phyloP scores from a whole-genome alignment of 1,140 invertebrate species.

The Polypedilum vanderplanki region DNA sequence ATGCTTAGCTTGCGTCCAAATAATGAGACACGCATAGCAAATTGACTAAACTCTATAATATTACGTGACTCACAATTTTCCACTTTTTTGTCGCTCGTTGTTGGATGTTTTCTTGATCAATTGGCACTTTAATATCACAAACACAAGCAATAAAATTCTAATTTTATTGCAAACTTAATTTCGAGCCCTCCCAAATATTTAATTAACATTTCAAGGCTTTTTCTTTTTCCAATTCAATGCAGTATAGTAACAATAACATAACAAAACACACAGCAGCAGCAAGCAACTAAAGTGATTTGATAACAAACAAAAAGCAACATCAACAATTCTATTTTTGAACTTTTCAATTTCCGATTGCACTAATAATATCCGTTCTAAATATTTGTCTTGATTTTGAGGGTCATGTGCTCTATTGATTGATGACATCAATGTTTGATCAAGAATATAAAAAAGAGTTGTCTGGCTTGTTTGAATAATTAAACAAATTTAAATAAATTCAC shows the following conservation, averaged over 20 bases:
- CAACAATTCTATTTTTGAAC: not conserved
- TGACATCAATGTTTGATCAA: not conserved
- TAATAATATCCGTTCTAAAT: not conserved
- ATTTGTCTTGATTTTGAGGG: not conserved
- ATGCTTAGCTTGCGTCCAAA: slow-evolving; percentile 10
- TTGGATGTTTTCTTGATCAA: too few relatives aligned
- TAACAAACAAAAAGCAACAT: not conserved
- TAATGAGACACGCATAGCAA: slow-evolving; percentile 17
- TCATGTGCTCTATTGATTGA: not conserved
- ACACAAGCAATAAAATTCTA: slow-evolving; percentile 7
- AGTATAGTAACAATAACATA: not conserved
- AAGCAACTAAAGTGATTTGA: not conserved
- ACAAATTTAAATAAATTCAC: not conserved
- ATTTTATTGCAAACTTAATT: slow-evolving; percentile 8
- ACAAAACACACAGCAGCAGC: not conserved
- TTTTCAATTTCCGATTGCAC: slow-evolving; percentile 2
- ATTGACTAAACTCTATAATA: not conserved
- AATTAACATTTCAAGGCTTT: slow-evolving; percentile 16
- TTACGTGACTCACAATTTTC: too few relatives aligned
- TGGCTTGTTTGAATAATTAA: not conserved
- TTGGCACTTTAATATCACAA: too few relatives aligned
- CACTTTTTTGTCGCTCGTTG: too few relatives aligned
- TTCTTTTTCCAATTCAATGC: not conserved
- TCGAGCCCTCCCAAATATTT: not conserved
- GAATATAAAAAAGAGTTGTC: not conserved